These are phyloP conservation scores for Slavum lentiscoides DNA, from an alignment of 2,888 invertebrate genomes.

Conservation along the genomic window DNA sequence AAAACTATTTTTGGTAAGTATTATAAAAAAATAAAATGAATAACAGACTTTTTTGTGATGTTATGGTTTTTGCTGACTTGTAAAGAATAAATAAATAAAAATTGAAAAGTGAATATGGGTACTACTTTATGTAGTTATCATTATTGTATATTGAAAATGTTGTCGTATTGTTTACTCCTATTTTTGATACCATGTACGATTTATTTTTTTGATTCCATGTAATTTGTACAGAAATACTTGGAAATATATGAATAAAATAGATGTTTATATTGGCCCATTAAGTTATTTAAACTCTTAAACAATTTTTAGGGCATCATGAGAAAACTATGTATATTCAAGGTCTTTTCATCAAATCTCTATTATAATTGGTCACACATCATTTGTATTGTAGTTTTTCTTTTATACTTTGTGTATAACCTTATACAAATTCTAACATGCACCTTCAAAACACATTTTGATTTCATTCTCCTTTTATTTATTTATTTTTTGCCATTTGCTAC, in stretches of 20 bases:
- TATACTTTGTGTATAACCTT: constrained; percentile 38
- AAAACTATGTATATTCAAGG: constrained; percentile 48
- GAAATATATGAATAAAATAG: too few species aligned
- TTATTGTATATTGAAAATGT: background rate
- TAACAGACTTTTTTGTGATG: too few species aligned
- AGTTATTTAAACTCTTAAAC: constrained; percentile 20
- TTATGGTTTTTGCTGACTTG: too few species aligned
- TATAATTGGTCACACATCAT: constrained; percentile 53
- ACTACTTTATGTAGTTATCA: too few species aligned
- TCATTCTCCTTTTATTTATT: background rate
- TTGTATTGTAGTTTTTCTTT: constrained; percentile 52
- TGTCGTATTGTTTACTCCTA: too few species aligned
- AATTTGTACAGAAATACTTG: background rate
- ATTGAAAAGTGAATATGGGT: background rate
- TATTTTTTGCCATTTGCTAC: background rate
- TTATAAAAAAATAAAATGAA: too few species aligned
- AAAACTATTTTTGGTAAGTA: too few species aligned
- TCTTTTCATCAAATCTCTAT: constrained; percentile 39
- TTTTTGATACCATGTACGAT: background rate
- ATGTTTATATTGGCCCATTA: constrained; percentile 3
- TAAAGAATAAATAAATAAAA: background rate
- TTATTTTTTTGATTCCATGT: background rate
- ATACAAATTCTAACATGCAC: constrained; percentile 30
- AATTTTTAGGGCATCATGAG: constrained; percentile 45
- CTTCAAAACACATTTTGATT: constrained; percentile 30